phyloP scores from a whole-genome alignment of 2,888 invertebrate genomes.

The Axea sp. region DNA sequence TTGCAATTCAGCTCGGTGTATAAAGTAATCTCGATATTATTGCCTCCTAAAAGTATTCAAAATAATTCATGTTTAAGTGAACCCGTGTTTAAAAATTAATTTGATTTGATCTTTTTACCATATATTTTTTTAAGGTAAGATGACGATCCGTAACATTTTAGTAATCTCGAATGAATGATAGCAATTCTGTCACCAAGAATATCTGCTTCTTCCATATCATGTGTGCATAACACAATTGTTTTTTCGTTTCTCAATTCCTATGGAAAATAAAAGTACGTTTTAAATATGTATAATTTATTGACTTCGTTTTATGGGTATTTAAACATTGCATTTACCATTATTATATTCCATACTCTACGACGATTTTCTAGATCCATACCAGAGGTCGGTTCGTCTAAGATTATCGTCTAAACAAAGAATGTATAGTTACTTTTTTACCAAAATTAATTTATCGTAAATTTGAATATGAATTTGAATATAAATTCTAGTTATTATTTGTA shows the following conservation, averaged over 20 bases:
- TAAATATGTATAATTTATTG: too few relatives aligned
- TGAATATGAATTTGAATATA: too few relatives aligned
- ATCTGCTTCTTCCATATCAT: constrained; percentile 98
- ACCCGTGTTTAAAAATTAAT: background rate
- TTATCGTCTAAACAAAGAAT: constrained; percentile 79
- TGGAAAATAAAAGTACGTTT: too few relatives aligned
- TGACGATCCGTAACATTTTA: constrained; percentile 90
- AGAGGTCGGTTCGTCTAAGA: constrained; percentile 92
- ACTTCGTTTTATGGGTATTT: too few relatives aligned
- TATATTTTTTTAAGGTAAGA: constrained; percentile 88
- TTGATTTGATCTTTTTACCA: constrained; percentile 75
- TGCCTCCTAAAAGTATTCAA: constrained; percentile 66
- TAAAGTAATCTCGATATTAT: constrained; percentile 74
- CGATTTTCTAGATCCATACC: constrained; percentile 94
- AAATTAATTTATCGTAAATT: too few relatives aligned
- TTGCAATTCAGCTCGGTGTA: constrained; percentile 72
- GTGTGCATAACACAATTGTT: constrained; percentile 93
- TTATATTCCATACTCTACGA: constrained; percentile 91
- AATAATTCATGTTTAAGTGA: background rate
- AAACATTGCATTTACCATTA: constrained; percentile 83
- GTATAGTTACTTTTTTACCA: too few relatives aligned
- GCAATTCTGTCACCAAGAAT: constrained; percentile 93
- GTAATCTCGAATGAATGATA: constrained; percentile 87
- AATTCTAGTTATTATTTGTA: too few relatives aligned
- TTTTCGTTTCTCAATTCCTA: constrained; percentile 84